Evolutionary conservation across 2,888 invertebrate genomes (phyloP).

Genomic region (Stegophylla sp.): DNA sequence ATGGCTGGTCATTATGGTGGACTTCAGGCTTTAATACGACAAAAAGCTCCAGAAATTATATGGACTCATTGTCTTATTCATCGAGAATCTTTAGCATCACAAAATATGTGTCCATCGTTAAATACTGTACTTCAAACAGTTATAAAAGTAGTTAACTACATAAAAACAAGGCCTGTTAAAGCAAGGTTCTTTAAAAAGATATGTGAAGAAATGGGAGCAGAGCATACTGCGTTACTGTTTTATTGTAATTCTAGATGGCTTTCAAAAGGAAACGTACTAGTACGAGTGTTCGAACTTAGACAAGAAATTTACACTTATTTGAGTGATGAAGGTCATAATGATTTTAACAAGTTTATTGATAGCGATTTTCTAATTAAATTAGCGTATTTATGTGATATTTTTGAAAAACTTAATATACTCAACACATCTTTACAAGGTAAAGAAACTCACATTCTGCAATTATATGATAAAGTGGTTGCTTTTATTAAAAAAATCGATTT

Average conservation of each 20-base stretch:
- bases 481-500: too few relatives aligned
- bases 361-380: too few relatives aligned
- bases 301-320: conserved; percentile 26
- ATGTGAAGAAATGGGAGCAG: too few relatives aligned
- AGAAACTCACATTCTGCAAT: too few relatives aligned
- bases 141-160: conserved; percentile 5
- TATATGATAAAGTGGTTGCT: too few relatives aligned
- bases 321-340: not conserved
- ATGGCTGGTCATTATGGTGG: conserved; percentile 8
- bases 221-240: too few relatives aligned
- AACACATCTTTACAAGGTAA: too few relatives aligned
- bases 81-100: too few relatives aligned
- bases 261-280: not conserved
- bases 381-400: not conserved
- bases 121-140: not conserved
- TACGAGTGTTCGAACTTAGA: conserved; percentile 16
- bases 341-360: not conserved
- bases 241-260: conserved; percentile 16
- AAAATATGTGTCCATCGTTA: not conserved
- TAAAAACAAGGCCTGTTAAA: not conserved
- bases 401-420: not conserved
- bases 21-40: too few relatives aligned
- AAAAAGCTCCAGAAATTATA: too few relatives aligned
- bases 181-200: too few relatives aligned
- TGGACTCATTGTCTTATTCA: too few relatives aligned